Base-by-base conservation (phyloP, 2,888 invertebrate species). In the Alentia gelatinosa region DNA sequence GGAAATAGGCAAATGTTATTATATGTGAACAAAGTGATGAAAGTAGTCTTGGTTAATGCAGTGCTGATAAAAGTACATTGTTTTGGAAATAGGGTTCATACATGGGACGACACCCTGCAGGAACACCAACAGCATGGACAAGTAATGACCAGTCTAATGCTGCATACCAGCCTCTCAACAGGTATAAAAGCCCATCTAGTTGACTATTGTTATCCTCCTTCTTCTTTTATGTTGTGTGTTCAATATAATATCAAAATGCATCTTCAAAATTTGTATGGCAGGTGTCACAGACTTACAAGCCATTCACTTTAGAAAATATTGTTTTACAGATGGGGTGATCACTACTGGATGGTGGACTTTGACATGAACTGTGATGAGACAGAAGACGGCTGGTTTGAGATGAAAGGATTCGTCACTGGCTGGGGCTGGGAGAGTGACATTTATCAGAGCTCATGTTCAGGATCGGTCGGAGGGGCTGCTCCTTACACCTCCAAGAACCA, bases 321-420 rank as follows among this genome's bases (percentile, higher is more conserved):
- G 12, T 68, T 26, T 35, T 63, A 37, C 90, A 86, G 92, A 90
- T 96, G 93, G 91, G 96, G 96, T 0, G 94, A 94, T 9, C 94
- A 95, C 89, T 96, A 96, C 93, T 96, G 96, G 96, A 94, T 96
- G 94, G 93, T 95, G n/a, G 95, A 96, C 90, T 89, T 96, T 40
- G 93, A 94, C 39, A 96, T 96, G 95, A 95, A 96, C 92, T 96
- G 96, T 92, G 92, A 93, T 5, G 93, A 95, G 90, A 94, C 95
- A 0, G 94, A 95, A 40, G 92, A 94, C 23, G 96, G 96, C 42
- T 96, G 96, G 96, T 96, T 96, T 91, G 96, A 96, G 91, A 90
- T 96, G 33, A 96, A 96, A 93, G 95, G 91, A 9, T 92, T 88
- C 79, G 42, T 86, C 0, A 90, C 84, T 37, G 89, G 89, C 26